Evolutionary conservation across 1,140 invertebrate species (phyloP).

Genomic region (Ceratosolen fusciceps): DNA sequence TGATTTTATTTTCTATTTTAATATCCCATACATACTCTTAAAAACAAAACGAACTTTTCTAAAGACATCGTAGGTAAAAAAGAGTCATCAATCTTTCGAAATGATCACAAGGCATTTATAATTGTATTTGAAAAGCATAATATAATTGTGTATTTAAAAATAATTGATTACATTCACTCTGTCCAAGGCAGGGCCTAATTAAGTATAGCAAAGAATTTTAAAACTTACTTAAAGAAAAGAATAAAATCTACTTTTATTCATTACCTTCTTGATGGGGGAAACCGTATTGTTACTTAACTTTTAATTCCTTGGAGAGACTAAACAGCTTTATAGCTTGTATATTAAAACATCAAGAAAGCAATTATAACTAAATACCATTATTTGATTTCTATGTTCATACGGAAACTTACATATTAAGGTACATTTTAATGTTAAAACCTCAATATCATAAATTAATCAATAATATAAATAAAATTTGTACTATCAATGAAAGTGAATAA

Average conservation of each 20-base stretch:
- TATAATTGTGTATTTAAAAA: constrained; percentile 39
- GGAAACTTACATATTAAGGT: neutral
- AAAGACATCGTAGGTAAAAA: neutral
- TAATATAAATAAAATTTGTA: no score
- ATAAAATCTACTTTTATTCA: constrained; percentile 38
- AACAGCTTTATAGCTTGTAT: neutral
- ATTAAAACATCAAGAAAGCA: neutral
- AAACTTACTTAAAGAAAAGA: constrained; percentile 22
- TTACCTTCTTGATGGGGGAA: constrained; percentile 40
- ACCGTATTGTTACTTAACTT: neutral
- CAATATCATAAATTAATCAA: neutral
- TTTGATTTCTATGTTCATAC: neutral
- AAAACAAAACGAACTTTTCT: constrained; percentile 30
- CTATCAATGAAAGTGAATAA: no score
- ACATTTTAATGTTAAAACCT: constrained; percentile 4
- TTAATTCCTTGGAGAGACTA: constrained; percentile 16
- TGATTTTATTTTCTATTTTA: constrained; percentile 18
- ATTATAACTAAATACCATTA: constrained; percentile 3
- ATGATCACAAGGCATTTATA: constrained; percentile 14
- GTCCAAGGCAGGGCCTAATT: constrained; percentile 44
- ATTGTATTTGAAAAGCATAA: constrained; percentile 29
- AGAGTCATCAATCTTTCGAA: constrained; percentile 45
- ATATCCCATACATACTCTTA: neutral
- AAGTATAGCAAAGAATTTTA: constrained; percentile 28
- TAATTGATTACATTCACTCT: constrained; percentile 44